phyloP scores from a whole-genome alignment of 1,140 invertebrate species.

The Palaemon carinicauda region DNA sequence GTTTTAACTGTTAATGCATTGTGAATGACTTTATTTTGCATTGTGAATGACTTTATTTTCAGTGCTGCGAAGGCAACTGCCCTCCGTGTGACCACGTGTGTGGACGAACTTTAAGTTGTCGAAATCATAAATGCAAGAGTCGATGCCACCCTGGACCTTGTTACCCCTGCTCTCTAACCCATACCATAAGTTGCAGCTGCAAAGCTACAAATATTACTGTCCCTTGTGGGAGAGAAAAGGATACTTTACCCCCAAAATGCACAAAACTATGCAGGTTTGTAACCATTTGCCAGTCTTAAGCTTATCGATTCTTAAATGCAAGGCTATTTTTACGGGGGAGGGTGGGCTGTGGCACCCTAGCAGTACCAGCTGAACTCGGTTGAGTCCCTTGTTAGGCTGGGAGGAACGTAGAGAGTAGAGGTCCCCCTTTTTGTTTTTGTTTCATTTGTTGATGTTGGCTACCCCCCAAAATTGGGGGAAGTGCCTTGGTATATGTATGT shows the following conservation, averaged over 20 bases:
- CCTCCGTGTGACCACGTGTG: constrained; percentile 88
- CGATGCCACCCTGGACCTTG: constrained; percentile 89
- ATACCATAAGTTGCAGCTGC: constrained; percentile 83
- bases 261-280: constrained; percentile 74
- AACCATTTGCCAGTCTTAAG: background rate
- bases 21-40: too few relatives aligned
- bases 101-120: constrained; percentile 81
- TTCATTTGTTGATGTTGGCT: too few relatives aligned
- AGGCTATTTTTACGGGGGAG: too few relatives aligned
- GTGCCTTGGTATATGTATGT: too few relatives aligned
- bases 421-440: too few relatives aligned
- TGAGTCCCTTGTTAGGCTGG: too few relatives aligned
- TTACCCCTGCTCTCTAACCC: constrained; percentile 85
- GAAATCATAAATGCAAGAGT: constrained; percentile 87
- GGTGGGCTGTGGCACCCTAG: too few relatives aligned
- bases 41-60: constrained; percentile 57
- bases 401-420: too few relatives aligned
- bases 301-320: background rate
- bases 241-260: constrained; percentile 81
- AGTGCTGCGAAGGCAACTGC: constrained; percentile 86
- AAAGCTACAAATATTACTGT: constrained; percentile 80
- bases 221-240: constrained; percentile 82
- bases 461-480: too few relatives aligned
- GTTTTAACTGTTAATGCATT: too few relatives aligned
- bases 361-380: too few relatives aligned